Evolutionary conservation across 1,140 invertebrate species (phyloP).

Genomic region (Dufourea novaeangliae): DNA sequence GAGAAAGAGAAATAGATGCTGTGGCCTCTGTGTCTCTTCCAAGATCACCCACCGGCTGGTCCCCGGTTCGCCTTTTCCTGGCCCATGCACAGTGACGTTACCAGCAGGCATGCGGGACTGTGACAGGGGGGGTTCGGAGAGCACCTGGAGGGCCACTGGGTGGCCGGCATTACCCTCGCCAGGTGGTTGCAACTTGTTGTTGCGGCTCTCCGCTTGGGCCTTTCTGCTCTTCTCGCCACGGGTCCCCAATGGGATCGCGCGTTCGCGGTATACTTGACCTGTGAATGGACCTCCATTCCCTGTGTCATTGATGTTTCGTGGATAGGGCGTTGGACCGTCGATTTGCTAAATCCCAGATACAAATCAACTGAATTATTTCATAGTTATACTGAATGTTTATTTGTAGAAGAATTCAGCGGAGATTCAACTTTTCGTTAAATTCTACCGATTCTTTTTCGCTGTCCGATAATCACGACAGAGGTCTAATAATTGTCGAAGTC

Average conservation of each 20-base stretch:
- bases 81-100: conserved; percentile 8
- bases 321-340: no score
- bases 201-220: conserved; percentile 62
- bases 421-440: no score
- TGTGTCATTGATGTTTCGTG: neutral
- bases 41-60: neutral
- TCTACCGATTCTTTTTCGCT: no score
- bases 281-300: neutral
- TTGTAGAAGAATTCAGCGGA: no score
- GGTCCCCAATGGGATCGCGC: neutral
- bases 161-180: conserved; percentile 72
- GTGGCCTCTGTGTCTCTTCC: conserved; percentile 2
- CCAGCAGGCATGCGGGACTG: conserved; percentile 67
- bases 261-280: neutral
- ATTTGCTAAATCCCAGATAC: no score
- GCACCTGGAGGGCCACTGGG: conserved; percentile 74
- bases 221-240: neutral
- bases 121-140: conserved; percentile 64
- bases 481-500: neutral
- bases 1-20: conserved; percentile 42
- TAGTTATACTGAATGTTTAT: no score
- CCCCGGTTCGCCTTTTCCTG: neutral
- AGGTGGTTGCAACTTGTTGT: conserved; percentile 79
- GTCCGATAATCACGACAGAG: no score
- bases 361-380: neutral